Evolutionary conservation across 1,140 invertebrate species (phyloP).

Genomic region (Apis dorsata): DNA sequence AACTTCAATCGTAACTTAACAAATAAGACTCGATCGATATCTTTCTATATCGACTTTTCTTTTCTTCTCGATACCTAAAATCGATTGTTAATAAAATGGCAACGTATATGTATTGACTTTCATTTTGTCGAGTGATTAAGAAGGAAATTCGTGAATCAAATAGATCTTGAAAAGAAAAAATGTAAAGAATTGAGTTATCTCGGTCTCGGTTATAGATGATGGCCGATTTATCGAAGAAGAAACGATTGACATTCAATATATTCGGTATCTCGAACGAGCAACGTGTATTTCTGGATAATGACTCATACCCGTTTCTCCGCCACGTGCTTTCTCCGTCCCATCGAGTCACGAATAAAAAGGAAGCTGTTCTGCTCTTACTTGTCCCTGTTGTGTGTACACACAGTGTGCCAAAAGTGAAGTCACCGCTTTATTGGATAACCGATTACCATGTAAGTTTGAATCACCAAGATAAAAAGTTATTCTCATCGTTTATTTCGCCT

Average conservation of each 20-base stretch:
- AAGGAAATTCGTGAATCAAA: no score
- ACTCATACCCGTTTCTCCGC: constrained; percentile 41
- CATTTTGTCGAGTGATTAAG: no score
- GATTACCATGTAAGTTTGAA: background rate
- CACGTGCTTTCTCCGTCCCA: constrained; percentile 52
- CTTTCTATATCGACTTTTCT: no score
- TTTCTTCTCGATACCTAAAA: no score
- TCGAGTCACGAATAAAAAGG: constrained; percentile 38
- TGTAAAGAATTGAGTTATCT: background rate
- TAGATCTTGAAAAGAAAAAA: background rate
- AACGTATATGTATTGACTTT: no score
- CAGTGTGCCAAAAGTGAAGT: background rate
- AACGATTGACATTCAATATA: constrained; percentile 11
- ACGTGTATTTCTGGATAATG: constrained; percentile 52
- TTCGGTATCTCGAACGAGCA: background rate
- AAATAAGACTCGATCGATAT: no score
- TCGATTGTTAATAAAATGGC: no score
- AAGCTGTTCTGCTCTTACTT: background rate
- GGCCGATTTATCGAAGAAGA: background rate
- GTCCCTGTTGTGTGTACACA: background rate
- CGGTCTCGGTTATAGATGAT: background rate
- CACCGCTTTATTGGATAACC: background rate
- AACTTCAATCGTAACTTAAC: no score
- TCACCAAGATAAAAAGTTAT: background rate
- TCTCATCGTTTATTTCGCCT: no score